Evolutionary conservation across 2,888 invertebrate genomes (phyloP).

Genomic region (Caenorhabditis sp.): DNA sequence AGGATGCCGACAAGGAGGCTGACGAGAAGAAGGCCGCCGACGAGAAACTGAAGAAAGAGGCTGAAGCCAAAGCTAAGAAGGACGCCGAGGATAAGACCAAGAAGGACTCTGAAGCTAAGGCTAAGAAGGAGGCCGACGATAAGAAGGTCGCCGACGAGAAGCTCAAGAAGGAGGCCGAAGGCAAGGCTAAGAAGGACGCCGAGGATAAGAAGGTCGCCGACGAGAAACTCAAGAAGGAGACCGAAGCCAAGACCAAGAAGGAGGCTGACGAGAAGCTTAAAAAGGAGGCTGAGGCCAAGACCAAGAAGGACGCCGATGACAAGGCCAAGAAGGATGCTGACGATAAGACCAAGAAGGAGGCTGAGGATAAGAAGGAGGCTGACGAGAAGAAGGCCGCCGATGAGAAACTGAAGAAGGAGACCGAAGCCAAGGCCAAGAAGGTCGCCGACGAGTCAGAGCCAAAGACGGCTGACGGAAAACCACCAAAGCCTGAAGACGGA

Average conservation of each 20-base stretch:
- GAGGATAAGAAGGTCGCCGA: constrained; percentile 24
- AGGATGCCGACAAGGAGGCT: constrained; percentile 15
- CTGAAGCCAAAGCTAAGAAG: constrained; percentile 32
- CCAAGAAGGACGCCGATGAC: constrained; percentile 36
- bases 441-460: constrained; percentile 32
- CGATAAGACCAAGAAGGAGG: constrained; percentile 55
- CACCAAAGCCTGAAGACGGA: constrained; percentile 46
- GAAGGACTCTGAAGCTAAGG: constrained; percentile 31
- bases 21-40: constrained; percentile 38
- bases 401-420: no score
- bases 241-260: constrained; percentile 21
- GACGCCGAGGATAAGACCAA: constrained; percentile 14
- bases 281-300: constrained; percentile 45
- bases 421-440: constrained; percentile 36
- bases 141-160: constrained; percentile 27
- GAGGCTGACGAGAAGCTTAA: constrained; percentile 45
- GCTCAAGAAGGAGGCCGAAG: constrained; percentile 16
- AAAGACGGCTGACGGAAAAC: constrained; percentile 58
- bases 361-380: constrained; percentile 43
- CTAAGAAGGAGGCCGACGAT: constrained; percentile 11
- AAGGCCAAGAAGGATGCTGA: constrained; percentile 36
- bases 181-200: constrained; percentile 11
- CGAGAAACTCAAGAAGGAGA: constrained; percentile 22
- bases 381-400: constrained; percentile 22
- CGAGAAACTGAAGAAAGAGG: constrained; percentile 16